phyloP scores from a whole-genome alignment of 1,140 invertebrate species.

The Leptestheria dahalacensis region DNA sequence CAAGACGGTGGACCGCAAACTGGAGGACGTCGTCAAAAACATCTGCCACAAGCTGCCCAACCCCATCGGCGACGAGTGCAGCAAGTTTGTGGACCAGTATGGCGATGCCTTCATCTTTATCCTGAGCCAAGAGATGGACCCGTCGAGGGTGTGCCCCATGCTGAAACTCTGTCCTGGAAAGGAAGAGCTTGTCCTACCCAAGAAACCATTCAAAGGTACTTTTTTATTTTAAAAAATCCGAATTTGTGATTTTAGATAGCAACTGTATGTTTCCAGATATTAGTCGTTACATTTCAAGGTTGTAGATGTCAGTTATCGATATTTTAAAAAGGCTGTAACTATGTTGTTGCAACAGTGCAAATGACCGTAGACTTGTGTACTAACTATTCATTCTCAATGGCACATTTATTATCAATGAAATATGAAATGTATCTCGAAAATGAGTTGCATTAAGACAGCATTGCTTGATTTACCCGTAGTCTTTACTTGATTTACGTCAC shows the following conservation, averaged over 20 bases:
- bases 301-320: no score
- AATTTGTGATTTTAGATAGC: no score
- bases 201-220: slow-evolving; percentile 23
- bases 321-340: background rate
- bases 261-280: no score
- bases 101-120: slow-evolving; percentile 58
- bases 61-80: slow-evolving; percentile 46
- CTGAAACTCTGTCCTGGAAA: slow-evolving; percentile 38
- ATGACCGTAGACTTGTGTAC: no score
- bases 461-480: no score
- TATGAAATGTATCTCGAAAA: no score
- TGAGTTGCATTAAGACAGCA: no score
- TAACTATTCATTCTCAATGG: no score
- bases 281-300: no score
- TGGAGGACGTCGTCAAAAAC: slow-evolving; percentile 36
- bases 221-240: background rate
- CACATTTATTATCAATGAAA: no score
- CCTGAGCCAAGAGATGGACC: slow-evolving; percentile 64
- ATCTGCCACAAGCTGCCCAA: slow-evolving; percentile 50
- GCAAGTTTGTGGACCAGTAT: slow-evolving; percentile 56
- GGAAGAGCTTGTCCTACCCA: slow-evolving; percentile 25
- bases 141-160: slow-evolving; percentile 45
- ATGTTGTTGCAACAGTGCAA: no score
- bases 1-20: slow-evolving; percentile 44
- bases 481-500: no score